These are phyloP conservation scores for Pseudachorutes palmiensis DNA, from an alignment of 1,140 invertebrate genomes.

Conservation along the genomic window DNA sequence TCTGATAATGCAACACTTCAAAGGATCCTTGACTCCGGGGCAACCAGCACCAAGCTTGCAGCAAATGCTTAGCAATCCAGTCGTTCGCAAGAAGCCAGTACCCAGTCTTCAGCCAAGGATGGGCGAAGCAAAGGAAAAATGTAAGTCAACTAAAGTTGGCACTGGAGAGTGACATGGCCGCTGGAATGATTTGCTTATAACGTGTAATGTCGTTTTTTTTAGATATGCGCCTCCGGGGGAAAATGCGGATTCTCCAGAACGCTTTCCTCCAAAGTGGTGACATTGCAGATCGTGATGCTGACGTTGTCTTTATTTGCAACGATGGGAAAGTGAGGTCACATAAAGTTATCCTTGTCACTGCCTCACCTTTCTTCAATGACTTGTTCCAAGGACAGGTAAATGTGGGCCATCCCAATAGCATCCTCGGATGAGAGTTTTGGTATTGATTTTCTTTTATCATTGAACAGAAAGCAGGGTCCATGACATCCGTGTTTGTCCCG, in stretches of 20 bases:
- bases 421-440: too few species aligned
- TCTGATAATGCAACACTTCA: not conserved
- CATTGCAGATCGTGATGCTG: conserved; percentile 23
- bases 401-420: too few species aligned
- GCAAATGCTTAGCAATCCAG: not conserved
- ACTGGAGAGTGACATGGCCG: too few species aligned
- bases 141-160: not conserved
- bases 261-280: conserved; percentile 18
- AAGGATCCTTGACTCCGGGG: not conserved
- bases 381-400: conserved; percentile 33
- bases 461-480: conserved; percentile 18
- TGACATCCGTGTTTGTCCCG: conserved; percentile 24
- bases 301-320: conserved; percentile 29
- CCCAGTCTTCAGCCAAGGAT: not conserved
- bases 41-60: not conserved
- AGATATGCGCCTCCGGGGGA: conserved; percentile 32
- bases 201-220: too few species aligned
- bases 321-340: conserved; percentile 26
- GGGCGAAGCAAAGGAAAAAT: not conserved
- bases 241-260: conserved; percentile 28
- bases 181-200: too few species aligned
- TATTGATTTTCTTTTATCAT: too few species aligned
- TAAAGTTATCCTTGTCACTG: conserved; percentile 27
- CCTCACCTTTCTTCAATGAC: conserved; percentile 24
- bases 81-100: not conserved